Percentiles rank a stretch among this genome's conserved stretches.
Conservation (phyloP, 2,888 invertebrate species). For the Reticulitermes lucifugus region DNA sequence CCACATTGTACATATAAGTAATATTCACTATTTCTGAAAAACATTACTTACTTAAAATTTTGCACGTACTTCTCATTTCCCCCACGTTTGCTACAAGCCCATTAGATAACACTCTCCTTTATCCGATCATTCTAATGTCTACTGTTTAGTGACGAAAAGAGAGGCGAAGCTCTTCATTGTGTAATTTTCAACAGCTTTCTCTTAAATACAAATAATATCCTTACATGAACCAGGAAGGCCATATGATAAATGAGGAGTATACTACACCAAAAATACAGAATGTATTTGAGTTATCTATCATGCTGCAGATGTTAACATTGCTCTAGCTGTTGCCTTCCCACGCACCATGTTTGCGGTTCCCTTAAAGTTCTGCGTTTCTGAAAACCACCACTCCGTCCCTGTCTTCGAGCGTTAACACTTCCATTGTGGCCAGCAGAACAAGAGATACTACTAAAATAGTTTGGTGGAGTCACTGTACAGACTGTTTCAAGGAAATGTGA, state of each 20-base stretch:
- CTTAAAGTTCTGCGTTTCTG: conserved; percentile 25
- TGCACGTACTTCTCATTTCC: too few species aligned
- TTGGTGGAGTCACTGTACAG: background rate
- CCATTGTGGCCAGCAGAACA: conserved; percentile 9
- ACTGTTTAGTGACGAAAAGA: too few species aligned
- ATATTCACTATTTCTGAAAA: too few species aligned
- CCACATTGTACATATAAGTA: too few species aligned
- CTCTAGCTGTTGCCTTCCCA: background rate
- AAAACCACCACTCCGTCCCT: background rate
- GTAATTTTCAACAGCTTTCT: too few species aligned
- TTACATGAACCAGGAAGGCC: too few species aligned
- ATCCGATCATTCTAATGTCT: too few species aligned
- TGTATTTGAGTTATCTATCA: conserved; percentile 25
- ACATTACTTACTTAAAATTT: too few species aligned
- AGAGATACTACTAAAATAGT: background rate
- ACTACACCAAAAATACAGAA: background rate
- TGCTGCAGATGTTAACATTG: conserved; percentile 19
- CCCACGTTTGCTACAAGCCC: too few species aligned
- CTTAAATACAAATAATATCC: too few species aligned
- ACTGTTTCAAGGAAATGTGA: background rate
- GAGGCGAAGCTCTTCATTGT: too few species aligned
- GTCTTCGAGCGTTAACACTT: conserved; percentile 23
- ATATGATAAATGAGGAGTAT: background rate
- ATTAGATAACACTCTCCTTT: too few species aligned
- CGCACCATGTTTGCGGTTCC: conserved; percentile 20